Evolutionary conservation across 1,140 invertebrate genomes (phyloP), one percentile per base, ranked within the genome.

Genomic region (Planococcus citri): DNA sequence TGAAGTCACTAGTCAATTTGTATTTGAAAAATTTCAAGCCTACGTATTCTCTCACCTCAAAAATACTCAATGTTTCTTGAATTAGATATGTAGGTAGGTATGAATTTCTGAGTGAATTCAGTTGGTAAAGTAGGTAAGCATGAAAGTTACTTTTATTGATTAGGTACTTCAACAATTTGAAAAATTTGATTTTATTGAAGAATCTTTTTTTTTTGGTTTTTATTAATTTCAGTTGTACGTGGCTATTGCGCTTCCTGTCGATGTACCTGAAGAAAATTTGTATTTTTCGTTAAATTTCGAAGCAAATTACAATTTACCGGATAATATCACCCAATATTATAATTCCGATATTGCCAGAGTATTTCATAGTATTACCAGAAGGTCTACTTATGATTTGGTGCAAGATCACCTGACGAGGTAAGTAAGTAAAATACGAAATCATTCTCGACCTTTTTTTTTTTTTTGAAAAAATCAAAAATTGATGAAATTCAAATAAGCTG

Each of bases 201-300:
- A 64, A 64, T 64, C 17, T 58, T n/a, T 9, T 64, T 22, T 64
- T 64, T 64, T 25, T 27, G 4, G n/a, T 14, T 3, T 2, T 51
- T 25, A 24, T 17, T 22, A 20, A 22, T 72, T 73, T 12, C 76
- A 75, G 84, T 71, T 87, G 68, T 85, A 88, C 75, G 73, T 88
- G 9, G 88, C 88, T 0, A 79, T 89, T 33, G 86, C 87, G 0
- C 80, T 89, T 37, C 88, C 88, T 0, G 74, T 90, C 29, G 86
- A 87, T 73, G 79, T 88, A 41, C 85, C 86, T 1, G 81, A 83
- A 73, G 85, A 83, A 73, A 86, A 86, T 73, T 83, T 88, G 9
- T 87, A 87, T 71, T 78, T 88, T 51, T 87, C 88, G 0, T 88
- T 87, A 73, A 88, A 89, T 75, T 87, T 89, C 75, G 88, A 90